These are phyloP conservation scores for Mionectes macconnelli DNA, from an alignment of 2,113 vertebrate species.

Conservation along the genomic window DNA sequence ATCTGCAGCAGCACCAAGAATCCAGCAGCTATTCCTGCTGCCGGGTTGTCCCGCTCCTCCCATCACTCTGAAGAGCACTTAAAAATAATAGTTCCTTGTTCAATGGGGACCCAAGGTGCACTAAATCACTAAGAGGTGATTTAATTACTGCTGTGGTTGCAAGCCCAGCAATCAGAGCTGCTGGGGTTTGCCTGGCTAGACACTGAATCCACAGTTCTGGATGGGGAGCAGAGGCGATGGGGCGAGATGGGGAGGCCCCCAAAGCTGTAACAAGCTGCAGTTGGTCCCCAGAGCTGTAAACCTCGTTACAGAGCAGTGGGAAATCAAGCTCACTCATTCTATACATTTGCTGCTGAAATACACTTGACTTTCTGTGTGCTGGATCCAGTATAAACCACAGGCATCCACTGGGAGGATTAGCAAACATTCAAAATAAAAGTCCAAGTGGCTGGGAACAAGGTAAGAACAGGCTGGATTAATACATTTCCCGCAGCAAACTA, in stretches of 20 bases:
- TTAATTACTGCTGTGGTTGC: background rate
- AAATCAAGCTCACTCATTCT: background rate
- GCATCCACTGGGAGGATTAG: conserved; percentile 34
- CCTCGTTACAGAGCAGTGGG: background rate
- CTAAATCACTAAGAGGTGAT: background rate
- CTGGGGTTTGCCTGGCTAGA: background rate
- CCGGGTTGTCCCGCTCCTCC: background rate
- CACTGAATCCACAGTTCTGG: background rate
- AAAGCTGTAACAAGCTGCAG: background rate
- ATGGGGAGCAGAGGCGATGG: background rate
- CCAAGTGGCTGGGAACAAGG: background rate
- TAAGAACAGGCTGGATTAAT: conserved; percentile 26
- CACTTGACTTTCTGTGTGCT: conserved; percentile 1
- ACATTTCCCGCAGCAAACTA: background rate
- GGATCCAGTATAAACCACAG: conserved; percentile 32
- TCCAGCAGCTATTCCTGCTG: background rate
- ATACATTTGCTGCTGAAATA: background rate
- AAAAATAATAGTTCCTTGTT: background rate
- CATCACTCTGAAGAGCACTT: background rate
- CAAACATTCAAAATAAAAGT: conserved; percentile 15
- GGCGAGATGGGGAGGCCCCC: background rate
- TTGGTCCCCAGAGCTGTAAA: background rate
- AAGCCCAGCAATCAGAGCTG: background rate
- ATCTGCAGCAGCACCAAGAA: background rate
- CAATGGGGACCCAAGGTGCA: background rate